phyloP scores from a whole-genome alignment of 2,797 vertebrate species.

The Hybognathus amarus region DNA sequence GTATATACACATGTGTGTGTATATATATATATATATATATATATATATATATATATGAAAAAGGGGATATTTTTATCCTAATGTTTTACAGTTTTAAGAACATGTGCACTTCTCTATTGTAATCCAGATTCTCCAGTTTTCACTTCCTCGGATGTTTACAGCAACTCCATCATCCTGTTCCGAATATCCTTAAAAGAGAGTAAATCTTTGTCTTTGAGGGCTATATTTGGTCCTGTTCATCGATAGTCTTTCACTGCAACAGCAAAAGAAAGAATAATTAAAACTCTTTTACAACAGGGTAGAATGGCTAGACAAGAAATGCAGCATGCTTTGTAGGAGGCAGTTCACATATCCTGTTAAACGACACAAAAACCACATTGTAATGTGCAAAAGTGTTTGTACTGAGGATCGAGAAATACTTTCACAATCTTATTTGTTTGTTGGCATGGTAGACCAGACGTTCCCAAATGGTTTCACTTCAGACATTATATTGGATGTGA shows the following conservation, averaged over 20 bases:
- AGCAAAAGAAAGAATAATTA: conserved; percentile 62
- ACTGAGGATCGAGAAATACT: background rate
- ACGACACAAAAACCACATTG: background rate
- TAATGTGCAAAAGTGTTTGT: background rate
- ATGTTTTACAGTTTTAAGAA: conserved; percentile 21
- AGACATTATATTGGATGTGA: too few species aligned
- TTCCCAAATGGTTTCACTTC: background rate
- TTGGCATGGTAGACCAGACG: background rate
- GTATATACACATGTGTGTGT: background rate
- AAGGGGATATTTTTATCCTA: background rate
- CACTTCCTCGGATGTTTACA: conserved; percentile 36
- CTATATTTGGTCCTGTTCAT: conserved; percentile 20
- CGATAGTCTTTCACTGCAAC: conserved; percentile 63
- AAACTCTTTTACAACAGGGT: background rate
- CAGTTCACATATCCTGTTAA: background rate
- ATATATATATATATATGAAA: background rate
- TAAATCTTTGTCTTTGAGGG: conserved; percentile 5
- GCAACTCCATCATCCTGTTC: conserved; percentile 5
- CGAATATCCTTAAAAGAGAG: background rate
- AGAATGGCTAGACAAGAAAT: background rate
- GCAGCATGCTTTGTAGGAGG: background rate
- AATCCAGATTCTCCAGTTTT: conserved; percentile 32
- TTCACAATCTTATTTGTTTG: background rate
- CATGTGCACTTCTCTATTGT: conserved; percentile 12
- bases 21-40: background rate